Conservation (phyloP, 2,888 invertebrate genomes). For the Argyresthia albistria region DNA sequence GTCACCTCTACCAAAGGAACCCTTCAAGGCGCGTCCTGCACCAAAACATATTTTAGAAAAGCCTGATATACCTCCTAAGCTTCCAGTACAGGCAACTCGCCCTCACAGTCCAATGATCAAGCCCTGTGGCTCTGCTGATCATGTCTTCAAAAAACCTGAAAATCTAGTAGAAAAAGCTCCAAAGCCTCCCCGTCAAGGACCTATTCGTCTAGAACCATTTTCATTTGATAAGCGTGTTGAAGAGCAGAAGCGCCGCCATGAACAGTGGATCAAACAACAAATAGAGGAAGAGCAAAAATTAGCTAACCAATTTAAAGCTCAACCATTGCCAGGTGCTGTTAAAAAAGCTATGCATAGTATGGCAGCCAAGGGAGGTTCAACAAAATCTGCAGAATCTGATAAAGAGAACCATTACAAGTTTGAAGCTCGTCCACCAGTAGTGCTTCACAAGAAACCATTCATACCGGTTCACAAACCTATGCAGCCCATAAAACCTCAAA, state of each 20-base stretch:
- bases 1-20: conserved; percentile 25
- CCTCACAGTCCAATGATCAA: conserved; percentile 47
- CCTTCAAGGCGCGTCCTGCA: conserved; percentile 76
- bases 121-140: conserved; percentile 23
- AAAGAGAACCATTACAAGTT: conserved; percentile 65
- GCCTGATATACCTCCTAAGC: conserved; percentile 45
- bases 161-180: conserved; percentile 6
- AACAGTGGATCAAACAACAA: conserved; percentile 73
- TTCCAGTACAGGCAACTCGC: conserved; percentile 29
- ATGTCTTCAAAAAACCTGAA: conserved; percentile 14
- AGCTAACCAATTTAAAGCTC: conserved; percentile 78
- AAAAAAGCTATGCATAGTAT: conserved; percentile 49
- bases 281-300: conserved; percentile 73
- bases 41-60: conserved; percentile 68
- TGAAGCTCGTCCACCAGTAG: conserved; percentile 75
- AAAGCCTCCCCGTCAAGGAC: conserved; percentile 25
- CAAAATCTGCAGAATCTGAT: conserved; percentile 42
- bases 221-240: conserved; percentile 79
- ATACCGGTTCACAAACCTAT: conserved; percentile 66
- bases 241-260: conserved; percentile 65
- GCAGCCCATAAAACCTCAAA: conserved; percentile 50
- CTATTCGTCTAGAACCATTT: conserved; percentile 68
- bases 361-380: conserved; percentile 28
- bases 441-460: conserved; percentile 77
- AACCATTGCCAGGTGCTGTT: conserved; percentile 73